Evolutionary conservation across 2,888 invertebrate species (phyloP).

Genomic region (Erebia epiphron): DNA sequence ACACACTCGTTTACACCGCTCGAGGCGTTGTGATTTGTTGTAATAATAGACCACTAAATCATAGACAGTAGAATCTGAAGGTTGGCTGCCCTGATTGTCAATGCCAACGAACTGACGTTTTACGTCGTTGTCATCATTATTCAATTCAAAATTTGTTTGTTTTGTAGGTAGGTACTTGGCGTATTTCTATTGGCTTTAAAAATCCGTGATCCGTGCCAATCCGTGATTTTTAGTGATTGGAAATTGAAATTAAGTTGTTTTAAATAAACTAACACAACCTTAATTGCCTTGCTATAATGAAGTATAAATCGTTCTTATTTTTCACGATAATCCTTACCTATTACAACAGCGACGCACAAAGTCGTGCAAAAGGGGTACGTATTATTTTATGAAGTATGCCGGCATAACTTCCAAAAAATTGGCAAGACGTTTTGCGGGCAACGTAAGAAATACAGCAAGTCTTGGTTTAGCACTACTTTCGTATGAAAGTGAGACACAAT

Average conservation of each 20-base stretch:
- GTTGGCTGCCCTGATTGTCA: not conserved
- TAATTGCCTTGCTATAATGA: conserved; percentile 56
- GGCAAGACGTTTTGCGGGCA: not conserved
- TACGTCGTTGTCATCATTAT: conserved; percentile 4
- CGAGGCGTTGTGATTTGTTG: too few species aligned
- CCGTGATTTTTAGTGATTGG: too few species aligned
- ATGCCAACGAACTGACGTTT: conserved; percentile 10
- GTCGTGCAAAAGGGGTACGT: conserved; percentile 69
- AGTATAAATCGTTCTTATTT: conserved; percentile 63
- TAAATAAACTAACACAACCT: not conserved
- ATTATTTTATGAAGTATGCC: conserved; percentile 24
- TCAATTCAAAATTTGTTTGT: conserved; percentile 16
- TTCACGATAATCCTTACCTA: conserved; percentile 66
- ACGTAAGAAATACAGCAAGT: too few species aligned
- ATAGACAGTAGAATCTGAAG: too few species aligned
- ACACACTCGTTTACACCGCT: too few species aligned
- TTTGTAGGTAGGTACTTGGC: conserved; percentile 42
- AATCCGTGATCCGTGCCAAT: not conserved
- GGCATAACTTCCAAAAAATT: conserved; percentile 17
- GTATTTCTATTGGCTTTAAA: conserved; percentile 41
- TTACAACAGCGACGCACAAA: conserved; percentile 70
- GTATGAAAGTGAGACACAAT: too few species aligned
- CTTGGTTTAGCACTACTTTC: too few species aligned
- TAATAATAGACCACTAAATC: too few species aligned
- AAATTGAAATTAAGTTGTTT: not conserved